These are phyloP conservation scores for Enteromius argenteus DNA, from an alignment of 2,797 vertebrate species.

Conservation along the genomic window DNA sequence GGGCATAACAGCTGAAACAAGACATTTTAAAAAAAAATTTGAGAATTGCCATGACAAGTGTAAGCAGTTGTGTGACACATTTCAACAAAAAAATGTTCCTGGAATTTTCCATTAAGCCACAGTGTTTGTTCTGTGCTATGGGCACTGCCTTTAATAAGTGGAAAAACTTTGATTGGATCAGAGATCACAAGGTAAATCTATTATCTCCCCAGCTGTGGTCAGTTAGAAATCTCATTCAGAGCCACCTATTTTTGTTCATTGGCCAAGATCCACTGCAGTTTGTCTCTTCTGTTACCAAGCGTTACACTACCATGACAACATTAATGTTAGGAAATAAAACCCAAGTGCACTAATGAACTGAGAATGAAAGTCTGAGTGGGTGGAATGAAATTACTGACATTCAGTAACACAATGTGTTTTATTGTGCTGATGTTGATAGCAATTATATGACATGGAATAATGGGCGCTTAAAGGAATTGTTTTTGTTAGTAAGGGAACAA, in stretches of 20 bases:
- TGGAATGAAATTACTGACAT: conserved; percentile 14
- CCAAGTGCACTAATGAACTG: not conserved
- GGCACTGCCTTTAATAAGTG: not conserved
- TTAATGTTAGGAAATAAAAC: not conserved
- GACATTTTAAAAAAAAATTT: not conserved
- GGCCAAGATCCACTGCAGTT: conserved; percentile 9
- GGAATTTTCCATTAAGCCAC: conserved; percentile 42
- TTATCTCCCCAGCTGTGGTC: conserved; percentile 48
- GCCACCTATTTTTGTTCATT: conserved; percentile 40
- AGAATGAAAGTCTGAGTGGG: conserved; percentile 26
- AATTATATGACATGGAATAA: not conserved
- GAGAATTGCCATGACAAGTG: not conserved
- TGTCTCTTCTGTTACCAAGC: conserved; percentile 24
- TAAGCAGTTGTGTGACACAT: not conserved
- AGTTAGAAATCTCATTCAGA: conserved; percentile 18
- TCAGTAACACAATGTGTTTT: not conserved
- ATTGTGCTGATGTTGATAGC: conserved; percentile 11
- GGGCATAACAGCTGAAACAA: not conserved
- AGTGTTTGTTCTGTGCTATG: not conserved
- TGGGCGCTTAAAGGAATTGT: not conserved
- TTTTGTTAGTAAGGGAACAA: not conserved
- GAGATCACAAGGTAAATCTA: conserved; percentile 24
- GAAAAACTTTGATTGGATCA: conserved; percentile 31
- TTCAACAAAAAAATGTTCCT: conserved; percentile 5
- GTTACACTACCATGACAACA: conserved; percentile 28